These are phyloP conservation scores for Poeciliopsis gracilis DNA, from an alignment of 2,797 vertebrate genomes.

Conservation along the genomic window DNA sequence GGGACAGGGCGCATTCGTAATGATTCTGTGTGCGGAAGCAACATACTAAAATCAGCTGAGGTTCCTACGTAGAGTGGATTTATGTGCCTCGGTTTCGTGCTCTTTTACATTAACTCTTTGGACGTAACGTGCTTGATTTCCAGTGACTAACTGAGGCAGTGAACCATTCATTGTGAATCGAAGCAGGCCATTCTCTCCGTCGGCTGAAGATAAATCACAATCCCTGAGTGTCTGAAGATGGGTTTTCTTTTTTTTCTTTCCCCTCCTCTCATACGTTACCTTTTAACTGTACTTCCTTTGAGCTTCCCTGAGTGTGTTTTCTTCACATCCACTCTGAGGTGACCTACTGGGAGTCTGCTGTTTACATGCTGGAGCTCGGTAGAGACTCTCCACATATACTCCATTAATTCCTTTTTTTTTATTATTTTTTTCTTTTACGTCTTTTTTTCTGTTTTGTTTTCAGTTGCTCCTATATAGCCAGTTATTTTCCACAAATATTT, in stretches of 20 bases:
- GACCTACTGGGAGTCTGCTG: conserved; percentile 7
- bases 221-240: conserved; percentile 17
- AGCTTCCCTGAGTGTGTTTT: conserved; percentile 29
- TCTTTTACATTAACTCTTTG: conserved; percentile 50
- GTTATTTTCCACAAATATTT: conserved; percentile 8
- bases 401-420: background rate
- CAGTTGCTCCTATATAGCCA: background rate
- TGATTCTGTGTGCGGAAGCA: conserved; percentile 29
- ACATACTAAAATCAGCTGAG: background rate
- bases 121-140: conserved; percentile 30
- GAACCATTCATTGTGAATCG: conserved; percentile 36
- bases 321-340: conserved; percentile 4
- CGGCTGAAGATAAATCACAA: conserved; percentile 20
- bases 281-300: conserved; percentile 24
- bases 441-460: background rate
- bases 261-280: conserved; percentile 14
- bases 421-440: background rate
- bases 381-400: no score
- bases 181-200: conserved; percentile 23
- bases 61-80: conserved; percentile 17
- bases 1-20: conserved; percentile 62
- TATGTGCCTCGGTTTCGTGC: conserved; percentile 3
- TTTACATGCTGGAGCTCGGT: background rate
- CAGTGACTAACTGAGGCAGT: conserved; percentile 35
- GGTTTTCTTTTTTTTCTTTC: no score